Evolutionary conservation across 1,140 invertebrate genomes (phyloP), one percentile per base, ranked within the genome.

Genomic region (Protaetia brevitarsis): DNA sequence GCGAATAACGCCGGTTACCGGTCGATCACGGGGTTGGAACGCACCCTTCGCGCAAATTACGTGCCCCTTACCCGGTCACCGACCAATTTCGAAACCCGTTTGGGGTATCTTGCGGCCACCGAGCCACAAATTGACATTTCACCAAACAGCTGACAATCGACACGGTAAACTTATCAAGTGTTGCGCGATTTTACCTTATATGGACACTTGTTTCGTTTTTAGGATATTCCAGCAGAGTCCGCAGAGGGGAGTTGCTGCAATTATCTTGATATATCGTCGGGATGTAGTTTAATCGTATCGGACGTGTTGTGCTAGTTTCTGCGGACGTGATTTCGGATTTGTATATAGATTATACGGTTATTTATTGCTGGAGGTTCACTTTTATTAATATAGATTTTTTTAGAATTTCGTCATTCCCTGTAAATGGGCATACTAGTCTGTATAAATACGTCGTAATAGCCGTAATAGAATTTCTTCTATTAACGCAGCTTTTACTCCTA

Each of bases 201-300:
- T 45, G 41, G 41, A 45, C 41, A 45, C 41, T 45, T 45, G 41
- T 45, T 45, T 45, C 13, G n/a, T 45, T 45, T 45, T 45, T 45
- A 45, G 41, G 41, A 21, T 45, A 45, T 45, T 45, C 41, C 41
- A 8, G 41, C 16, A 5, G 4, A 19, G 41, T 21, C 8, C 23
- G n/a, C n/a, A n/a, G n/a, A n/a, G n/a, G n/a, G n/a, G n/a, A n/a
- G n/a, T n/a, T n/a, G n/a, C n/a, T 45, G 41, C 41, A 19, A 45
- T 45, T 21, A 45, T 45, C 41, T 45, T 45, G 41, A 6, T 41
- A 45, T 45, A 13, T 19, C 41, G 41, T 16, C 10, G 13, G 16
- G 41, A 45, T 19, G 19, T 45, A 45, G 23, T 45, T 45, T 45
- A 3, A 45, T 7, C 41, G 19, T n/a, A n/a, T n/a, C n/a, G n/a